A percentile compares a stretch with the other conserved stretches of the same genome.
Evolutionary conservation across 2,797 vertebrate genomes (phyloP).

Genomic region (Nyctalus aviator): DNA sequence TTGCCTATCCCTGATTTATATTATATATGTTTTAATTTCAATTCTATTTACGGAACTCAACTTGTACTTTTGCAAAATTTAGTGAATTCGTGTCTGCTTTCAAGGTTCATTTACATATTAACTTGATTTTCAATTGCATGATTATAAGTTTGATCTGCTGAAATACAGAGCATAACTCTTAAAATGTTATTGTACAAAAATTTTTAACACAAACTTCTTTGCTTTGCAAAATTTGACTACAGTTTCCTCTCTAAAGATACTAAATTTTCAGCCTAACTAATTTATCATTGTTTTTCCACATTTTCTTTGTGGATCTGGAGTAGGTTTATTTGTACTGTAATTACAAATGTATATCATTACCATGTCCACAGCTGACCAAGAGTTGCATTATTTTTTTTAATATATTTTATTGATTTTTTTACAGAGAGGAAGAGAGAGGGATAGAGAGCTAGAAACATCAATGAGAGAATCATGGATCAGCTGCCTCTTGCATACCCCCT

Average conservation of each 20-base stretch:
- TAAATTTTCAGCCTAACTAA: constrained; percentile 6
- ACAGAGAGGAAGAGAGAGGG: no score
- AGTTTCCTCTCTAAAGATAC: constrained; percentile 14
- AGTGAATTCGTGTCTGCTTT: constrained; percentile 52
- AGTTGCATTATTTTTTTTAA: background rate
- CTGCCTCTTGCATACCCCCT: no score
- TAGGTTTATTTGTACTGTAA: constrained; percentile 36
- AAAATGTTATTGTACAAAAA: background rate
- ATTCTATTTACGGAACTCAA: constrained; percentile 51
- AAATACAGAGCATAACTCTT: constrained; percentile 57
- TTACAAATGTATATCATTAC: constrained; percentile 5
- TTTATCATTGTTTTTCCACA: background rate
- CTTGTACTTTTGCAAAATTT: constrained; percentile 66
- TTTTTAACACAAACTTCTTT: constrained; percentile 55
- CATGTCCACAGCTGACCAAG: constrained; percentile 16
- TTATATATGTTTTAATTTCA: constrained; percentile 64
- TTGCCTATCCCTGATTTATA: constrained; percentile 25
- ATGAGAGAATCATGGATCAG: no score
- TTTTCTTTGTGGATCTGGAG: constrained; percentile 35
- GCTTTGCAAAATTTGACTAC: constrained; percentile 42
- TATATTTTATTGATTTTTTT: no score
- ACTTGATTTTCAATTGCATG: constrained; percentile 41
- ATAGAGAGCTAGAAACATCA: no score
- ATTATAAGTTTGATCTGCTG: constrained; percentile 57
- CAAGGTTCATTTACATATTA: constrained; percentile 59